Evolutionary conservation across 2,113 vertebrate species (phyloP), one percentile per base, ranked within the genome.

Genomic region (Triplophysa dalaica): DNA sequence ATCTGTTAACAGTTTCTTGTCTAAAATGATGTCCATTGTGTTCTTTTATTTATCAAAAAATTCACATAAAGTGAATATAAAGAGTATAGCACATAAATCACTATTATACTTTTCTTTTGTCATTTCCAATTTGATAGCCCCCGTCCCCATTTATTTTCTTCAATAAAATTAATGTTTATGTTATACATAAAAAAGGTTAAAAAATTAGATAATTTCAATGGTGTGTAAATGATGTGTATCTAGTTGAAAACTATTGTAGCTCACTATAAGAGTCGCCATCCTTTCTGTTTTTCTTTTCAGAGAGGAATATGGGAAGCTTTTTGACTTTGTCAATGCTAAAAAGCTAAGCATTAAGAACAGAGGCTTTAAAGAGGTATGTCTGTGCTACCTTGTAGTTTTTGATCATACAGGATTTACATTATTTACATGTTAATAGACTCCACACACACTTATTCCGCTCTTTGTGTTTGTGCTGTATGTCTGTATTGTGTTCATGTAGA

Each of bases 341-440:
- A 99, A 98, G 84, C 93, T 99, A 81, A 98, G 96, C 93, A 99
- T 99, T 88, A 99, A 99, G 92, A 99, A 99, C 92, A 90, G 98
- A 82, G 97, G 98, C 2, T 91, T 98, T 80, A 99, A 99, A 93
- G 97, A 99, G 97, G 98, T 99, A 90, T 12, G 45, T 22, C 0
- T 14, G 16, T 8, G 12, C 22, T 3, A 8, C 14, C 41, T 75
- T 48, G 21, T 22, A 58, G 1, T 4, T 3, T 73, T n/a, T 1
- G 43, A 22, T 60, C 41, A 75, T 26, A 14, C 58, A 48, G 22
- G 14, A 62, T 41, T 75, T 6, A 50, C n/a, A n/a, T n/a, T 29
- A 63, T 75, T 62, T 26, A 52, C 12, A 52, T 29, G 48, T 65
- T 24, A 17, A 54, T 38, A 63, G 19, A 54, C 43, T 2, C 11